Evolutionary conservation across 2,888 invertebrate genomes (phyloP).

Genomic region (Trichogramma dendrolimi): DNA sequence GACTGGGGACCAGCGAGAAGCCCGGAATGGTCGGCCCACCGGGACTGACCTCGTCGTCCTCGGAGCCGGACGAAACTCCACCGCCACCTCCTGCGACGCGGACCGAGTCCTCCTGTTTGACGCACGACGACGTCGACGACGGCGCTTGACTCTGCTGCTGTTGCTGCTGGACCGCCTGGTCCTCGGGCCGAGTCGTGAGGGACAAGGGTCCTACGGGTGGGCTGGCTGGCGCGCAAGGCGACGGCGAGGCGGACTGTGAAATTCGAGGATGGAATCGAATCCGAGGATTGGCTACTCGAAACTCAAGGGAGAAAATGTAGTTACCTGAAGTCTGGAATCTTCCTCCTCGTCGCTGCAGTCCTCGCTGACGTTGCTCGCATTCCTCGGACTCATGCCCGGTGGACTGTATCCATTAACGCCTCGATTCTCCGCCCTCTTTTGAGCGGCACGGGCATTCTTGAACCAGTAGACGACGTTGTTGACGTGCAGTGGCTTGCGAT

Average conservation of each 20-base stretch:
- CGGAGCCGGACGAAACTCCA: constrained; percentile 48
- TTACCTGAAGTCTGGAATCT: constrained; percentile 56
- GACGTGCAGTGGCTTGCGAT: constrained; percentile 88
- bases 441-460: constrained; percentile 94
- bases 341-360: constrained; percentile 52
- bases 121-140: constrained; percentile 32
- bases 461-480: constrained; percentile 98
- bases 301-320: constrained; percentile 9
- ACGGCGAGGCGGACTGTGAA: constrained; percentile 46
- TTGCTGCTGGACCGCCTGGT: constrained; percentile 45
- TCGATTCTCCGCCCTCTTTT: constrained; percentile 77
- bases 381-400: constrained; percentile 49
- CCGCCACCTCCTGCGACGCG: constrained; percentile 44
- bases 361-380: constrained; percentile 51
- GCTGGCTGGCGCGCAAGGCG: constrained; percentile 48
- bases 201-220: constrained; percentile 47
- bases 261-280: constrained; percentile 4
- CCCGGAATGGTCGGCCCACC: constrained; percentile 57
- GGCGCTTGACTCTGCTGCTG: constrained; percentile 39
- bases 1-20: constrained; percentile 80
- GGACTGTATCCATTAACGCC: constrained; percentile 52
- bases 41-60: constrained; percentile 59
- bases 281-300: not conserved
- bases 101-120: constrained; percentile 58
- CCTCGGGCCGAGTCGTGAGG: constrained; percentile 47